phyloP scores from a whole-genome alignment of 2,888 invertebrate species.

The Drymonia ruficornis region DNA sequence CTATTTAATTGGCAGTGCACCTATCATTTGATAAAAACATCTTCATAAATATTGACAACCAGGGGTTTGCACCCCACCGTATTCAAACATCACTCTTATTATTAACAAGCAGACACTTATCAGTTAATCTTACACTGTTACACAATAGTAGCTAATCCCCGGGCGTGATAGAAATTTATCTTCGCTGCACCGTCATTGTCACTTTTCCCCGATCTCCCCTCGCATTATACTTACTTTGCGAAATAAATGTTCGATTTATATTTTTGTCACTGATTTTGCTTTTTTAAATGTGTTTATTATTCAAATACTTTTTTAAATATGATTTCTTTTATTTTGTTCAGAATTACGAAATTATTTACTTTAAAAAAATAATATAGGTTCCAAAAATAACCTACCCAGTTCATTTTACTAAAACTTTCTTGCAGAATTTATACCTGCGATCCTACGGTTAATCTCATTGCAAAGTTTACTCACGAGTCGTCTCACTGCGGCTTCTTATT shows the following conservation, averaged over 20 bases:
- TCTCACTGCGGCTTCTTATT: constrained; percentile 71
- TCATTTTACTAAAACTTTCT: too few relatives aligned
- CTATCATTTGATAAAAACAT: constrained; percentile 41
- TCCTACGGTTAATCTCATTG: constrained; percentile 49
- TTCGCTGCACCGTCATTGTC: constrained; percentile 71
- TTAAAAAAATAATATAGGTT: too few relatives aligned
- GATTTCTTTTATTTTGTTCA: too few relatives aligned
- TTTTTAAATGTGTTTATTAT: background rate
- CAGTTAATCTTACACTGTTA: constrained; percentile 81
- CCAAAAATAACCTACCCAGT: too few relatives aligned
- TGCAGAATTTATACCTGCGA: background rate
- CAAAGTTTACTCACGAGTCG: constrained; percentile 67
- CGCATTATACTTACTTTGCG: constrained; percentile 14
- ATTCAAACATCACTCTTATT: constrained; percentile 76
- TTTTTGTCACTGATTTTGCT: background rate
- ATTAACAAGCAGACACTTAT: constrained; percentile 81
- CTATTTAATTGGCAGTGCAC: constrained; percentile 28
- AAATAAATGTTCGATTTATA: background rate
- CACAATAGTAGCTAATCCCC: constrained; percentile 79
- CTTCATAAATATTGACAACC: constrained; percentile 62
- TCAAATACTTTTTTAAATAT: too few relatives aligned
- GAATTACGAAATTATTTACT: too few relatives aligned
- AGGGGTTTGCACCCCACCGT: constrained; percentile 39
- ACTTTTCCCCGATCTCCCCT: constrained; percentile 55
- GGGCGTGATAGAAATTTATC: constrained; percentile 81